A percentile compares a stretch with the other conserved stretches of the same genome.
phyloP scores from a whole-genome alignment of 2,888 invertebrate species.

The Aporophyla lueneburgensis region DNA sequence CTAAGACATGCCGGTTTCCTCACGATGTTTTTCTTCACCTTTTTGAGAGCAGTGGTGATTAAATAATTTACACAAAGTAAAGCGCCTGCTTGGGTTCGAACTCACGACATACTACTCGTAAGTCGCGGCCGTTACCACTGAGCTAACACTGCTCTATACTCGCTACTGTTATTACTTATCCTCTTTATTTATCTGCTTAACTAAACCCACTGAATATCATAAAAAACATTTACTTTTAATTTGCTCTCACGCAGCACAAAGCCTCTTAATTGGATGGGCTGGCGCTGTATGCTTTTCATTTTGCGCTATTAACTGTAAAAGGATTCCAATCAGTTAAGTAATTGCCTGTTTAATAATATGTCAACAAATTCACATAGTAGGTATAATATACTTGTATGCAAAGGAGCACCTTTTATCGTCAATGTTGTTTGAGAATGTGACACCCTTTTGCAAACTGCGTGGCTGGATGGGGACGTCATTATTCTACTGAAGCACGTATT shows the following conservation, averaged over 20 bases:
- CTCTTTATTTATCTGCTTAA: too few relatives aligned
- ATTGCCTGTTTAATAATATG: slow-evolving; percentile 49
- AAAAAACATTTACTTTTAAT: slow-evolving; percentile 21
- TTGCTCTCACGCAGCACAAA: slow-evolving; percentile 21
- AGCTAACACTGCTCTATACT: too few relatives aligned
- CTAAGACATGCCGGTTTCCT: too few relatives aligned
- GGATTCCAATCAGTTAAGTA: slow-evolving; percentile 72
- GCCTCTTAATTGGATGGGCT: slow-evolving; percentile 41
- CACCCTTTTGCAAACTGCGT: not conserved
- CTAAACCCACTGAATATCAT: not conserved
- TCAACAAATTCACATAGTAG: not conserved
- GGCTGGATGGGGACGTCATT: not conserved
- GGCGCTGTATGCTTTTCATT: slow-evolving; percentile 76
- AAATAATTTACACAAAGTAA: too few relatives aligned
- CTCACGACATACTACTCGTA: too few relatives aligned
- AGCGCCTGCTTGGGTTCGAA: too few relatives aligned
- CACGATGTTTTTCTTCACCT: too few relatives aligned
- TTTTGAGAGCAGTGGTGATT: too few relatives aligned
- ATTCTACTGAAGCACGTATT: not conserved
- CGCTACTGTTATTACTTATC: too few relatives aligned
- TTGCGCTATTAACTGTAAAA: slow-evolving; percentile 31
- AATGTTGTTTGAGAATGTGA: not conserved
- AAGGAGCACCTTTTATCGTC: not conserved
- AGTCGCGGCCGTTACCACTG: too few relatives aligned
- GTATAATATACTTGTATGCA: not conserved